Evolutionary conservation across 1,140 invertebrate genomes (phyloP), one percentile per base, ranked within the genome.

Genomic region (Drosophila yakuba): DNA sequence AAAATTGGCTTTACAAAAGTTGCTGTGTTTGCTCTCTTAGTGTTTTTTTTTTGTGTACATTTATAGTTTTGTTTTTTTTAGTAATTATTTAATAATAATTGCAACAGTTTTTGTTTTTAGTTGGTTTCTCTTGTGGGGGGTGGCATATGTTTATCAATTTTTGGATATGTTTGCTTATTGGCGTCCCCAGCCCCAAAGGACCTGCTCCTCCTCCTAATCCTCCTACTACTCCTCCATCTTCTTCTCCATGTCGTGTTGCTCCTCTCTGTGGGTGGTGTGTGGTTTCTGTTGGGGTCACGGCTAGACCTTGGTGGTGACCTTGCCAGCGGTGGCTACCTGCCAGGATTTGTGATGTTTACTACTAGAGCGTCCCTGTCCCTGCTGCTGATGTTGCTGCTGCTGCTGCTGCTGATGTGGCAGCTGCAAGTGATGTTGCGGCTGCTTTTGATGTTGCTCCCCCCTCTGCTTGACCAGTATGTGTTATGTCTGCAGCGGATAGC

Each of bases 281-380:
- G 44, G 43, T 15, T 39, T 38, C 51, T 38, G 38, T 55, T 41
- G 44, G 54, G 66, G 74, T 43, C 38, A 32, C 41, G 44, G 32
- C 63, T 88, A 80, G 51, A 91, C 80, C 78, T 78, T 82, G 45
- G 82, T 81, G 80, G 88, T 90, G 62, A 71, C 73, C 66, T 86
- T 86, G 56, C 63, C 50, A 32, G 59, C 59, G 80, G 38, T 51
- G 54, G 60, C 72, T 8, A 48, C 39, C 62, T 85, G 78, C 78
- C 81, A 82, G 58, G 78, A 85, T 80, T 75, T 85, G 78, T 86
- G 82, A 85, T 85, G 81, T 81, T 78, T 85, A 72, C 68, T 72
- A 58, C 68, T 71, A 62, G 55, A 77, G 28, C 60, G 80, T 77
- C 67, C 66, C 56, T 80, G 71, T 51, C 38, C 51, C 28, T 68